Evolutionary conservation across 2,797 vertebrate genomes (phyloP), one percentile per base, ranked within the genome.

Genomic region (Erethizon dorsatum): DNA sequence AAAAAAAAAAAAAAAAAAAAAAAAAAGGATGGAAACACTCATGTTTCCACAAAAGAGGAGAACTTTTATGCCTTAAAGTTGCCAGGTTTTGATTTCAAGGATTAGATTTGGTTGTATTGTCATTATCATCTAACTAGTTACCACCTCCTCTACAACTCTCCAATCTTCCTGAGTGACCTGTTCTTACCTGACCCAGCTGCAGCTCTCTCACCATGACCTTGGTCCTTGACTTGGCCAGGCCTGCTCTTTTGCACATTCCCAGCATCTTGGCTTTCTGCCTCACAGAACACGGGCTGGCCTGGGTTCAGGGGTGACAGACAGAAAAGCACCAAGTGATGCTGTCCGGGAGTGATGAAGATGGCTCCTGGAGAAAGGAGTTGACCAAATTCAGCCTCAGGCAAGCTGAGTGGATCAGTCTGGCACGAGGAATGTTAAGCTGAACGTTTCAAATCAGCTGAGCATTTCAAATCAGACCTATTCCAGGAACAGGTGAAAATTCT

Each of bases 261-360:
- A 93, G 79, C 0, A 18, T 69, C 67, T 95, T 92, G 78, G 89
- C 80, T 96, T 90, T 54, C 73, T 96, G 96, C 61, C 33, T 90
- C 33, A 84, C 7, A 57, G 65, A 88, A 80, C 6, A 41, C 37
- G 83, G 54, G 6, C 75, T 65, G 77, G 47, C n/a, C 69, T 24
- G 15, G 52, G 61, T 59, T 41, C 63, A 83, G 79, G 50, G 73
- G 22, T 85, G 50, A 89, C 7, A 22, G 80, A 63, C 52, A 73
- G 95, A 86, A 86, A 28, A 88, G 31, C 18, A 52, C 33, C 14
- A 45, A 67, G 82, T 86, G 65, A 85, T 78, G 45, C 73, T 56
- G 65, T 45, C 31, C 31, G 26, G 33, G 9, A 69, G 14, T 0
- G 26, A 69, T 50, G 65, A 94, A 47, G 75, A 84, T 80, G 61